Evolutionary conservation across 2,888 invertebrate species (phyloP).

Genomic region (Thysanoteuthis rhombus): DNA sequence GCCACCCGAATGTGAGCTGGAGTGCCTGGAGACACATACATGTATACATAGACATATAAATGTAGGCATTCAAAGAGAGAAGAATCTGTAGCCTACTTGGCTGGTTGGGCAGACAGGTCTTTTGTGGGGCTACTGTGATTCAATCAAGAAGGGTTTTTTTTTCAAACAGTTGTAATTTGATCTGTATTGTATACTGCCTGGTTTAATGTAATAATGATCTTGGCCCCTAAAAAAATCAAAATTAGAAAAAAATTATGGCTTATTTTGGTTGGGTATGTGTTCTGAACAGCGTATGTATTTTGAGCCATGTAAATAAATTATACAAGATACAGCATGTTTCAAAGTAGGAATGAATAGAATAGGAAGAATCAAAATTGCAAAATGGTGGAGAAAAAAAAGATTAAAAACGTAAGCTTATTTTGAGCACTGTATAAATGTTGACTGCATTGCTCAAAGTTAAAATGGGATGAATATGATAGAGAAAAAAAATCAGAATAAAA

Average conservation of each 20-base stretch:
- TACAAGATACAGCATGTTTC: background rate
- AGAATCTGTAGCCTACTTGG: too few species aligned
- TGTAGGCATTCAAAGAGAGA: too few species aligned
- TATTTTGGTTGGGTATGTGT: background rate
- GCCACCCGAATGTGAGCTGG: too few species aligned
- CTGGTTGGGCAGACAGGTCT: too few species aligned
- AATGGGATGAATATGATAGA: background rate
- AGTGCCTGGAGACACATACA: too few species aligned
- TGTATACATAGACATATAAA: too few species aligned
- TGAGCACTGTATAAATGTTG: constrained; percentile 12
- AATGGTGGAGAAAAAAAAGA: background rate
- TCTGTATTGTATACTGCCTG: background rate
- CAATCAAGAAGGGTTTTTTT: too few species aligned
- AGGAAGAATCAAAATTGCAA: background rate
- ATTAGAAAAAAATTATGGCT: background rate
- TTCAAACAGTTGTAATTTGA: background rate
- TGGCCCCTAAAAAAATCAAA: background rate
- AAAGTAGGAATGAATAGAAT: background rate
- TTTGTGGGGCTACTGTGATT: too few species aligned
- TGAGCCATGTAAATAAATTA: background rate
- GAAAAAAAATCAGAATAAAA: background rate
- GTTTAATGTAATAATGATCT: background rate
- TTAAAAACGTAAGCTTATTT: background rate
- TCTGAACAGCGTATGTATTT: background rate
- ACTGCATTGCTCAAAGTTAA: background rate